Conservation (phyloP, 1,140 invertebrate species). For the roundworm (Caenorhabditis elegans) region DNA sequence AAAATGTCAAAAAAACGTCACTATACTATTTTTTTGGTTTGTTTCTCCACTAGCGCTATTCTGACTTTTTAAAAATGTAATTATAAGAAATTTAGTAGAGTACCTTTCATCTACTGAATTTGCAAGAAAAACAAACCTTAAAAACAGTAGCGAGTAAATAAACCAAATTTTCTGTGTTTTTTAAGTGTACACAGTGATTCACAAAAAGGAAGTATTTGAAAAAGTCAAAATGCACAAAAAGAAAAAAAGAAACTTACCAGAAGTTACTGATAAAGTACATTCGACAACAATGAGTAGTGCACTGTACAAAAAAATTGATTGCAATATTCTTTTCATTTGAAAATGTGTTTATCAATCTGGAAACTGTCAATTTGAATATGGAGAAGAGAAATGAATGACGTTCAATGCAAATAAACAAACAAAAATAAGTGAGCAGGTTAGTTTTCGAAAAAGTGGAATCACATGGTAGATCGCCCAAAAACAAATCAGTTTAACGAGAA, state of each 20-base stretch:
- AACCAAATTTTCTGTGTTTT: background rate
- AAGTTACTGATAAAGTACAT: background rate
- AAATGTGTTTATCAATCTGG: too few relatives aligned
- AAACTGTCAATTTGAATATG: too few relatives aligned
- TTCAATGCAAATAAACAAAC: too few relatives aligned
- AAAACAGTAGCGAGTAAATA: background rate
- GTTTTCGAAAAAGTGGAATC: background rate
- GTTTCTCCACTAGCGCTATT: too few relatives aligned
- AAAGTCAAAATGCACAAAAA: background rate
- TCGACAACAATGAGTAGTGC: background rate
- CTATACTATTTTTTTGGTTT: too few relatives aligned
- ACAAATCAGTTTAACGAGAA: background rate
- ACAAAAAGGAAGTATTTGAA: background rate
- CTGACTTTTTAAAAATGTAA: too few relatives aligned
- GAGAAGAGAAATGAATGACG: background rate
- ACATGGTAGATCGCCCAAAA: background rate
- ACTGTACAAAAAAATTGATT: background rate
- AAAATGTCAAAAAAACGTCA: too few relatives aligned
- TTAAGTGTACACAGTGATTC: background rate
- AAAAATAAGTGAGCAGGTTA: background rate
- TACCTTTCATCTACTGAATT: background rate
- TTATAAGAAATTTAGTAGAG: too few relatives aligned
- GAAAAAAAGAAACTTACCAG: background rate
- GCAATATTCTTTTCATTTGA: background rate
- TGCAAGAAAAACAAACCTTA: background rate